These are phyloP conservation scores for Drosophila testacea DNA, from an alignment of 2,888 invertebrate species.

Conservation along the genomic window DNA sequence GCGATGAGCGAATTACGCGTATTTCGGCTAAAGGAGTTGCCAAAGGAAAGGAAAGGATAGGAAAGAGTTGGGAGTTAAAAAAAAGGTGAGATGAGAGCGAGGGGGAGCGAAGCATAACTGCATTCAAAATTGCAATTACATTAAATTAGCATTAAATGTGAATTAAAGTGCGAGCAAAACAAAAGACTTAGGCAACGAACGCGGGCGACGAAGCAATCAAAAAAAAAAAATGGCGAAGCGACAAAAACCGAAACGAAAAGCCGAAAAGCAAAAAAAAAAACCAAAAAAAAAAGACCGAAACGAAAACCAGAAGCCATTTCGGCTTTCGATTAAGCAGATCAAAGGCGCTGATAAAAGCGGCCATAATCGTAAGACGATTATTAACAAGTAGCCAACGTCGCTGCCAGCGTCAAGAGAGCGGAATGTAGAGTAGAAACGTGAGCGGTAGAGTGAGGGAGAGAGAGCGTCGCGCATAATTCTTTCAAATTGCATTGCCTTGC, in stretches of 20 bases:
- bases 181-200: constrained; percentile 81
- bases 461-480: constrained; percentile 51
- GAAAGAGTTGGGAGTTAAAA: constrained; percentile 3
- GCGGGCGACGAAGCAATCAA: constrained; percentile 10
- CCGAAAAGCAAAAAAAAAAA: constrained; percentile 24
- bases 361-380: constrained; percentile 78
- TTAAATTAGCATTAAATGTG: constrained; percentile 76
- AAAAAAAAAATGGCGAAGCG: constrained; percentile 45
- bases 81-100: not conserved
- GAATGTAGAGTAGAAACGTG: no score
- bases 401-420: constrained; percentile 7
- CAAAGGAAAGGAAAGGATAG: not conserved
- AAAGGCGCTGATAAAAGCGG: constrained; percentile 66
- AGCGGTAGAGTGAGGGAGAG: constrained; percentile 1
- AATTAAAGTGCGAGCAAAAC: constrained; percentile 62
- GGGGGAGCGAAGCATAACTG: constrained; percentile 12
- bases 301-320: constrained; percentile 84
- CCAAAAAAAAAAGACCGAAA: constrained; percentile 34
- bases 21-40: constrained; percentile 4
- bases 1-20: constrained; percentile 60
- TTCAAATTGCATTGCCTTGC: constrained; percentile 73
- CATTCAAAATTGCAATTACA: constrained; percentile 71
- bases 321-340: constrained; percentile 84
- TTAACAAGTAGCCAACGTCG: constrained; percentile 77
- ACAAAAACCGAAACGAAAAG: constrained; percentile 27